A percentile compares a stretch with the other conserved stretches of the same genome.
Evolutionary conservation across 1,140 invertebrate genomes (phyloP).

Genomic region (Halesus radiatus): DNA sequence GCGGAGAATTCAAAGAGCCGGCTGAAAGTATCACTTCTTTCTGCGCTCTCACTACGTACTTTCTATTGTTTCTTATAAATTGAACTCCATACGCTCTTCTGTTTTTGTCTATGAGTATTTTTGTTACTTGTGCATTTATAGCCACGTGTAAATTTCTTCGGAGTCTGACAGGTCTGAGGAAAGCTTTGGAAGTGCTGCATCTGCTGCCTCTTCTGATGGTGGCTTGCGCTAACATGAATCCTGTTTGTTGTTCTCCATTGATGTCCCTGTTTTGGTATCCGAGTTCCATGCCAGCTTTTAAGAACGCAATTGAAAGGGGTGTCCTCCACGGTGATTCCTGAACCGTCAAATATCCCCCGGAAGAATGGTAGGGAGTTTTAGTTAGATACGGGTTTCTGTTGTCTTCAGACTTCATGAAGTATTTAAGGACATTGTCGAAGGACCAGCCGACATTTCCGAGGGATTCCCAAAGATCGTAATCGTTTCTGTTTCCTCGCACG

Average conservation of each 20-base stretch:
- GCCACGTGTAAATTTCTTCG: constrained; percentile 87
- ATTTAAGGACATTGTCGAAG: constrained; percentile 88
- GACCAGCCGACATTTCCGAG: constrained; percentile 93
- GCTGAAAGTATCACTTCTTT: constrained; percentile 86
- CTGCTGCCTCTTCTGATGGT: constrained; percentile 88
- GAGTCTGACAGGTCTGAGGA: constrained; percentile 84
- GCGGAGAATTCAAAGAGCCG: constrained; percentile 85
- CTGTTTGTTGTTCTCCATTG: constrained; percentile 86
- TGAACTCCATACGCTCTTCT: constrained; percentile 84
- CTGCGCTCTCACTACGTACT: constrained; percentile 76
- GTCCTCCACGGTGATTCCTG: constrained; percentile 87
- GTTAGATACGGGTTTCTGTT: constrained; percentile 86
- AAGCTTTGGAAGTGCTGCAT: constrained; percentile 92
- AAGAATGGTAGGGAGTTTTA: constrained; percentile 80
- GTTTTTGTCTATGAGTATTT: constrained; percentile 78
- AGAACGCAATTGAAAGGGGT: constrained; percentile 83
- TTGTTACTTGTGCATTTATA: constrained; percentile 82
- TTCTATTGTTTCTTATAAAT: constrained; percentile 77
- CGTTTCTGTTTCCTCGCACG: constrained; percentile 89
- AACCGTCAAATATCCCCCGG: constrained; percentile 86
- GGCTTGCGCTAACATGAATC: constrained; percentile 87
- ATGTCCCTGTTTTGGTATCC: constrained; percentile 86
- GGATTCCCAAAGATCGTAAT: constrained; percentile 93
- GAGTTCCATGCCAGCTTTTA: constrained; percentile 84
- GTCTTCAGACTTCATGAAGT: constrained; percentile 91